Base-by-base conservation (phyloP, 92 coral and sea anemone genomes). In the Parazoanthus atlanticus region DNA sequence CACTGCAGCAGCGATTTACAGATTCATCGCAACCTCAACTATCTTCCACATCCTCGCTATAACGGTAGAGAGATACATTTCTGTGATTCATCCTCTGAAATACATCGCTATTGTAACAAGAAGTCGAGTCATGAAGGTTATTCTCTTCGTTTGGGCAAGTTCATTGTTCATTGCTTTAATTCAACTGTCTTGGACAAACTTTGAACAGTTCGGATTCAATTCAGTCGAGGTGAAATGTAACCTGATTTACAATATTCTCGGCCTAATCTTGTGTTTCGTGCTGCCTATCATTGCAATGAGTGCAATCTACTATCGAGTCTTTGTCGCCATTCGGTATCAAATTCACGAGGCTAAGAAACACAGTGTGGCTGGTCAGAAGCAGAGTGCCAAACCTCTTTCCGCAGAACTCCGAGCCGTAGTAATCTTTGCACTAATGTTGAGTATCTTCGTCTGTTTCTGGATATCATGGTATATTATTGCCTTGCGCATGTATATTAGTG, bases 161-260 rank as follows among this genome's bases (percentile, higher is more conserved):
- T 84, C 87, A 8, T 47, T 84, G 40, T 69, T 70, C 74, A 47
- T 74, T 7, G 87, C 87, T 30, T 28, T 26, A 70, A 28, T 84
- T 69, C 87, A 84, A 23, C 87, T 84, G 10, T 38, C 87, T 1
- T 84, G 87, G 87, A 84, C 76, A 84, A 84, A 84, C 30, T 69
- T 84, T 28, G 40, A 84, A 30, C n/a, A 16, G 6, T 16, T 25
- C 4, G 87, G 66, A 46, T 69, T 29, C 26, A 54, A 84, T 19
- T 28, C 77, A 28, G 23, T 13, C 9, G 78, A 84, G 40, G 46
- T 84, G 6, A 84, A 70, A 84, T 69, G 87, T 28, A 84, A 84
- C 66, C 41, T 84, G 43, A 46, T 84, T 25, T 84, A 84, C 87
- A 84, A 84, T 25, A 3, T 19, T 8, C 40, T 67, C 21, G 52